phyloP scores from a whole-genome alignment of 2,113 vertebrate species.

The Saccopteryx leptura region DNA sequence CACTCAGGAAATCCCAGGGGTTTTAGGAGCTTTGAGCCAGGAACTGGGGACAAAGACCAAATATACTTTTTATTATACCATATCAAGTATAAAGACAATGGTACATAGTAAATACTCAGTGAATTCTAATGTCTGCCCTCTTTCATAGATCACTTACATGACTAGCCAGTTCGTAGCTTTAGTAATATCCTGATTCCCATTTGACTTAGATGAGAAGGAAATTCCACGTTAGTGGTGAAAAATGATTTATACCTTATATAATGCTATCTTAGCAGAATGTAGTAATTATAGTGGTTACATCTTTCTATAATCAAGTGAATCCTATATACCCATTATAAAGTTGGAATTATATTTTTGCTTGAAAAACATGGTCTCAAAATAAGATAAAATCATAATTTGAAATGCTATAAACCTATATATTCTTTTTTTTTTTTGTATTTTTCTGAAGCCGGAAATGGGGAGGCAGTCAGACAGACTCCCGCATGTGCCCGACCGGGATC shows the following conservation, averaged over 20 bases:
- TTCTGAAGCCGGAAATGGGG: too few relatives aligned
- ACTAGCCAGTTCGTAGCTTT: conserved; percentile 22
- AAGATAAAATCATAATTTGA: conserved; percentile 53
- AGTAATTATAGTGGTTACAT: conserved; percentile 25
- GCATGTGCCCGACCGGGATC: too few relatives aligned
- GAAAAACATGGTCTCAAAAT: conserved; percentile 5
- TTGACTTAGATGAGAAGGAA: conserved; percentile 46
- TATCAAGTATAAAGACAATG: neutral
- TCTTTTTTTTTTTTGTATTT: too few relatives aligned
- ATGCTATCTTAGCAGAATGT: conserved; percentile 9
- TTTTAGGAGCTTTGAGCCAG: conserved; percentile 22
- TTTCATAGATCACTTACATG: conserved; percentile 42
- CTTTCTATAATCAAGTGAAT: conserved; percentile 31
- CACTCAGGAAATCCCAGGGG: neutral
- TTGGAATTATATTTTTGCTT: conserved; percentile 35
- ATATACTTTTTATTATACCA: neutral
- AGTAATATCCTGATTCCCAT: neutral
- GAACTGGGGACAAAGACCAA: neutral
- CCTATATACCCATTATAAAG: conserved; percentile 43
- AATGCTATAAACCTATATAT: neutral
- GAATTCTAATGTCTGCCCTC: conserved; percentile 10
- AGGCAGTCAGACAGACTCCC: too few relatives aligned
- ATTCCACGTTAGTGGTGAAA: conserved; percentile 36
- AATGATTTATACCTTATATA: conserved; percentile 40
- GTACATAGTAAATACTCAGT: neutral